phyloP scores from a whole-genome alignment of 1,140 invertebrate species.

The Maniola jurtina region DNA sequence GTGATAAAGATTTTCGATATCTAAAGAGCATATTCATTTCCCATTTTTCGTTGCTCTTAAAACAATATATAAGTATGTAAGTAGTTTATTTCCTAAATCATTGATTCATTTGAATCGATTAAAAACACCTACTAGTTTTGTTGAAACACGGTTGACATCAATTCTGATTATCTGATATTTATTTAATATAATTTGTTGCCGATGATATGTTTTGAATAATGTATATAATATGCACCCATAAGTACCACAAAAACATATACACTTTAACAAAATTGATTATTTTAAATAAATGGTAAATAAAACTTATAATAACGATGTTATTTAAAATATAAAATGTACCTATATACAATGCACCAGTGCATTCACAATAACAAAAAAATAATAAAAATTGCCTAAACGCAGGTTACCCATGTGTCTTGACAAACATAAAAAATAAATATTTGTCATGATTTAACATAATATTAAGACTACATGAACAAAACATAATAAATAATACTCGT shows the following conservation, averaged over 20 bases:
- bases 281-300: constrained; percentile 20
- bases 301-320: constrained; percentile 19
- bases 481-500: constrained; percentile 58
- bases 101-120: no score
- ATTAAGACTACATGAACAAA: constrained; percentile 52
- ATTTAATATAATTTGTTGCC: neutral
- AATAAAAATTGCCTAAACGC: constrained; percentile 8
- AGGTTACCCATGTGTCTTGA: constrained; percentile 12
- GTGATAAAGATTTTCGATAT: no score
- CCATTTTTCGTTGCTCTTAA: no score
- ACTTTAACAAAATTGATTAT: constrained; percentile 23
- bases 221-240: constrained; percentile 23
- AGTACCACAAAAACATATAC: constrained; percentile 18
- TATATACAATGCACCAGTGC: constrained; percentile 21
- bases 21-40: no score
- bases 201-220: constrained; percentile 10
- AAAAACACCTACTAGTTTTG: neutral
- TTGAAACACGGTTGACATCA: neutral
- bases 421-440: constrained; percentile 61
- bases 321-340: constrained; percentile 17
- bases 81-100: no score
- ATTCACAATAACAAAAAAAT: neutral
- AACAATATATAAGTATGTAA: no score
- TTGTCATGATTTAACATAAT: constrained; percentile 71
- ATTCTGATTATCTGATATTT: neutral